phyloP scores from a whole-genome alignment of 1,140 invertebrate genomes.

The Drosophila teissieri region DNA sequence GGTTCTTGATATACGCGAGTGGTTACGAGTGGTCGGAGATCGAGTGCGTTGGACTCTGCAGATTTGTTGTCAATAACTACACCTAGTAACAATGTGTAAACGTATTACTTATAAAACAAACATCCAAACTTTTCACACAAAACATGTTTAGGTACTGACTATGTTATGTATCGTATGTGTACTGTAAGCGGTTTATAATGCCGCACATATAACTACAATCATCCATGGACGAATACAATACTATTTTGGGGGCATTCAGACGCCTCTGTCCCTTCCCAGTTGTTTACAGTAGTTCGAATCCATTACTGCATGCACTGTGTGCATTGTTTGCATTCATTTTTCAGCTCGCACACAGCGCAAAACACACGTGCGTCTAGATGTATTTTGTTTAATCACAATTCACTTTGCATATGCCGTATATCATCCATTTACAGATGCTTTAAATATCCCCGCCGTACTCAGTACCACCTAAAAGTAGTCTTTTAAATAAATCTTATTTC shows the following conservation, averaged over 20 bases:
- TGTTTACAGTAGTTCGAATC: not conserved
- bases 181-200: no score
- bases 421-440: slow-evolving; percentile 65
- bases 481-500: slow-evolving; percentile 53
- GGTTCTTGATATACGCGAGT: slow-evolving; percentile 52
- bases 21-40: slow-evolving; percentile 35
- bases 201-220: slow-evolving; percentile 13
- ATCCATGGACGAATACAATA: slow-evolving; percentile 31
- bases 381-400: slow-evolving; percentile 80
- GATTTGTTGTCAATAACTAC: slow-evolving; percentile 77
- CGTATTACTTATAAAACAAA: slow-evolving; percentile 55
- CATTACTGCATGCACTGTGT: not conserved
- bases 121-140: slow-evolving; percentile 24
- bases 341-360: not conserved
- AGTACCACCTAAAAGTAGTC: slow-evolving; percentile 24
- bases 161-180: not conserved
- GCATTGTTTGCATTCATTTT: slow-evolving; percentile 2
- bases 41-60: slow-evolving; percentile 33
- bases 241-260: not conserved
- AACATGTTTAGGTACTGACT: not conserved
- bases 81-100: slow-evolving; percentile 78
- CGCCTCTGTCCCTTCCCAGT: not conserved
- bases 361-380: slow-evolving; percentile 16
- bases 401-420: slow-evolving; percentile 81
- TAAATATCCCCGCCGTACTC: slow-evolving; percentile 15